phyloP scores from a whole-genome alignment of 1,140 invertebrate genomes.

The Heliconius congener region DNA sequence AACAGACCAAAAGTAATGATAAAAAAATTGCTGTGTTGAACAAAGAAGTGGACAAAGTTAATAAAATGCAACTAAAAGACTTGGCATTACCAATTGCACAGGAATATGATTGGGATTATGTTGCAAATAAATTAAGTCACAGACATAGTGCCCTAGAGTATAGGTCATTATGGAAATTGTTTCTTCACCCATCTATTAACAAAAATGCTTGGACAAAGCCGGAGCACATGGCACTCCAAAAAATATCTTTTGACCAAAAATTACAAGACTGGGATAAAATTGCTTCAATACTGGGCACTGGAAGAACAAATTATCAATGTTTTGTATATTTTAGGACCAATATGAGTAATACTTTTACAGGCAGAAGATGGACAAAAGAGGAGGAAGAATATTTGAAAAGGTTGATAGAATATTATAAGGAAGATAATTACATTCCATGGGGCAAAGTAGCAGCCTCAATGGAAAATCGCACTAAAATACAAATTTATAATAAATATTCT shows the following conservation, averaged over 20 bases:
- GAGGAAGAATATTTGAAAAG: conserved; percentile 83
- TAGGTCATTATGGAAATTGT: conserved; percentile 84
- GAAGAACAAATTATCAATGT: conserved; percentile 85
- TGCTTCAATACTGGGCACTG: conserved; percentile 80
- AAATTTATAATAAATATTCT: conserved; percentile 83
- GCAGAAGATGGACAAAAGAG: conserved; percentile 81
- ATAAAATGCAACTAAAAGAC: conserved; percentile 49
- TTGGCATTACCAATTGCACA: conserved; percentile 59
- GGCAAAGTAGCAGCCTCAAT: conserved; percentile 83
- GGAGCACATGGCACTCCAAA: conserved; percentile 82
- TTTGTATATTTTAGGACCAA: conserved; percentile 84
- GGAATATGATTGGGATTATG: conserved; percentile 71
- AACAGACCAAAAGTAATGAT: conserved; percentile 37
- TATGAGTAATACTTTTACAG: conserved; percentile 60
- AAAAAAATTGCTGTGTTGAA: conserved; percentile 49
- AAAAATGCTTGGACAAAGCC: conserved; percentile 82
- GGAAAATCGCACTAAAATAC: conserved; percentile 83
- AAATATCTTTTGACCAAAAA: conserved; percentile 74
- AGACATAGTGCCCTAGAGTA: conserved; percentile 66
- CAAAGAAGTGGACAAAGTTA: conserved; percentile 45
- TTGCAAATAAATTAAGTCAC: conserved; percentile 56
- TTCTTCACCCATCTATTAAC: conserved; percentile 85
- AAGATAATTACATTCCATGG: conserved; percentile 86
- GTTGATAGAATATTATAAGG: conserved; percentile 81
- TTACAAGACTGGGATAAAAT: conserved; percentile 85